Base-by-base conservation (phyloP, 1,140 invertebrate genomes). In the Copidosoma floridanum region DNA sequence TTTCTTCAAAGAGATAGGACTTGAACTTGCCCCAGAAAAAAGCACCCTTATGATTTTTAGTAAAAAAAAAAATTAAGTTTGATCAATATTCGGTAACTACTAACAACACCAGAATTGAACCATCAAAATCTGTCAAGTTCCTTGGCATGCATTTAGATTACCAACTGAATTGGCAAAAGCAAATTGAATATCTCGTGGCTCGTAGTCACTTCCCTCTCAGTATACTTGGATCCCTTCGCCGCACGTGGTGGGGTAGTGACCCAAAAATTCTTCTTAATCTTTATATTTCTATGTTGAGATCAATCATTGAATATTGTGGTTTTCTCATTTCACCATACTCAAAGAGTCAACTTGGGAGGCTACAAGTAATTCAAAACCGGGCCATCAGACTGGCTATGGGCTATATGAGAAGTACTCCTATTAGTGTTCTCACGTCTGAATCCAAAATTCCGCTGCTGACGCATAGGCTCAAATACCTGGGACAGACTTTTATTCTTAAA, bases 371-470 rank as follows among this genome's bases (percentile, higher is more conserved):
- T 18, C 27, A 48, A 23, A 50, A 41, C 24, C 3, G 3, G 10
- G 38, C 27, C 12, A n/a, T 58, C 1, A 58, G 38, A 41, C 26
- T 58, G 6, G 56, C 56, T 16, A 24, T 58, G 35, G 46, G 46
- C 5, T 58, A 58, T 21, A 14, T 18, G 12, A 50, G 41, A 2
- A 50, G 35, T n/a, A 58, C 44, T 7, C 56, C 56, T 14, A 50
- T 50, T 21, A 58, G 50, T 40, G 24, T 58, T n/a, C n/a, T n/a
- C n/a, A n/a, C n/a, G n/a, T n/a, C n/a, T n/a, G n/a, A n/a, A n/a
- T n/a, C n/a, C n/a, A n/a, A n/a, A n/a, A n/a, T n/a, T n/a, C n/a
- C n/a, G n/a, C n/a, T n/a, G n/a, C n/a, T n/a, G n/a, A n/a, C n/a
- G n/a, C n/a, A n/a, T n/a, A n/a, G n/a, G n/a, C n/a, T n/a, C n/a